Base-by-base conservation (phyloP, 2,888 invertebrate species). In the Sinopyrophorus schimmeli region DNA sequence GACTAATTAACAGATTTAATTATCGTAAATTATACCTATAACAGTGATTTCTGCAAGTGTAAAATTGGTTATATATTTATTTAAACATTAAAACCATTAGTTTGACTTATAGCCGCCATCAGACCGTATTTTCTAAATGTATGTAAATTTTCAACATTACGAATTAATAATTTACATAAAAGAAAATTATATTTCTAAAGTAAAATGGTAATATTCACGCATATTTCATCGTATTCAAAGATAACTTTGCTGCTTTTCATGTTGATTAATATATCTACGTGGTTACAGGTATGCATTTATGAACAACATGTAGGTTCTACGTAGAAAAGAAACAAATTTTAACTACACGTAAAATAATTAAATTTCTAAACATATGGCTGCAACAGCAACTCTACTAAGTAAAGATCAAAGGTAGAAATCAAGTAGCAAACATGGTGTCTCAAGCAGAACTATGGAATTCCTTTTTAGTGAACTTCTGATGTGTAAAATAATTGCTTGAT, bases 401-500 rank as follows among this genome's bases (percentile, higher is more conserved):
- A 14, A 35, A 17, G 49, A 43, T 49, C 49, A 49, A 49, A 49
- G 49, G 43, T 38, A 14, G 17, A 43, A 21, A 43, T 32, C 20
- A 43, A 21, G 21, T 23, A 38, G 34, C 38, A 47, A 49, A 17
- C 37, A 38, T 26, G 10, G 26, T 48, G 49, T 53, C 53, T 53
- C 28, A 23, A 53, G 30, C 53, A 53, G 47, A 53, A 38, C 48
- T 48, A 48, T 48, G 31, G 39, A 40, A 48, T 43, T 63, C 64
- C 68, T 69, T 71, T 68, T 70, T 68, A 61, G 65, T 62, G 64
- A 67, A 64, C 67, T 58, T 60, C 61, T 61, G 63, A 63, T 63
- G 69, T 64, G 65, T 68, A 67, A 71, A 49, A 65, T 71, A 71
- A 72, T 71, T 66, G 69, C 61, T 65, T 65, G 65, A 70, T 71